These are phyloP conservation scores for Schrankia costaestrigalis DNA, from an alignment of 2,888 invertebrate genomes.

Conservation along the genomic window DNA sequence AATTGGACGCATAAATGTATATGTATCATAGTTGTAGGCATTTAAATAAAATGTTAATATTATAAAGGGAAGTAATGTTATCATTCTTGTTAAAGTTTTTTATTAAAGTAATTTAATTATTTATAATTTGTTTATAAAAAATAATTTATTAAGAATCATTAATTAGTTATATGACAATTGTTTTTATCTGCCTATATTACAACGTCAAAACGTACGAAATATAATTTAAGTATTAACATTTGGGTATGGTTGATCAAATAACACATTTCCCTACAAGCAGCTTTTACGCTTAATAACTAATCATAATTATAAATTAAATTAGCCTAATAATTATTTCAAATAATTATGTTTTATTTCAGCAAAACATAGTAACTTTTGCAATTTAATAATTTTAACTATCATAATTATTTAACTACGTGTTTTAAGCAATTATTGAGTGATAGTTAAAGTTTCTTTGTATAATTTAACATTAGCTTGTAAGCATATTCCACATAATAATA, in stretches of 20 bases:
- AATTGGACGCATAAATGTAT: constrained; percentile 58
- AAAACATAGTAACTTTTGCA: too few species aligned
- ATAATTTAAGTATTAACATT: neutral
- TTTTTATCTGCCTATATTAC: too few species aligned
- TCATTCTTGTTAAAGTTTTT: constrained; percentile 35
- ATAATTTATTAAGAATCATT: too few species aligned
- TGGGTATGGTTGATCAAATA: constrained; percentile 1
- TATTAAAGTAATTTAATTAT: constrained; percentile 1
- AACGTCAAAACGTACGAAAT: too few species aligned
- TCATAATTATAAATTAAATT: too few species aligned
- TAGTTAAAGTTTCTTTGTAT: too few species aligned
- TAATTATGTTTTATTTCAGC: too few species aligned
- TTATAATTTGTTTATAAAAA: neutral
- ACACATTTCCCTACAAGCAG: constrained; percentile 14
- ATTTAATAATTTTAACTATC: too few species aligned
- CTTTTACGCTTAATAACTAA: constrained; percentile 5
- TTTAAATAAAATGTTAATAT: constrained; percentile 52
- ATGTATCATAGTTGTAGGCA: constrained; percentile 46
- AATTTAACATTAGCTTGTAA: constrained; percentile 9
- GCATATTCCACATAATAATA: constrained; percentile 20
- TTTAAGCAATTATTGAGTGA: too few species aligned
- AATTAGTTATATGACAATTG: too few species aligned
- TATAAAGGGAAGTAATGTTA: constrained; percentile 63
- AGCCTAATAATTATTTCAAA: too few species aligned
- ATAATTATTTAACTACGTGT: too few species aligned